Evolutionary conservation across 2,888 invertebrate species (phyloP).

Genomic region (Entomobrya multifasciata): DNA sequence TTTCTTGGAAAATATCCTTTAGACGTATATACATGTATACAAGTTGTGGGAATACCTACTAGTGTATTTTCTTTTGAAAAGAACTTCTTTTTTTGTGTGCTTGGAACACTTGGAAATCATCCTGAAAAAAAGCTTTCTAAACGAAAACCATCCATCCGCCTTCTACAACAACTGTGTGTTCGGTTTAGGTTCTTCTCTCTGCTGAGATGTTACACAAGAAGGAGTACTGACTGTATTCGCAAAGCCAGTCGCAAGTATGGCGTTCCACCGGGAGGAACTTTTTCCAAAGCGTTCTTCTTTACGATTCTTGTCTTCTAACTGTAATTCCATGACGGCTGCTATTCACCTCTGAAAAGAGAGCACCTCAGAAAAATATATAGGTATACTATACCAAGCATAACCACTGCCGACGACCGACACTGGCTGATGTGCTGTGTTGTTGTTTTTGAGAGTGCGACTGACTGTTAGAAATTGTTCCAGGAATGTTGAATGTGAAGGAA

Average conservation of each 20-base stretch:
- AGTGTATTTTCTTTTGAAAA: background rate
- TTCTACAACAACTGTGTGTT: background rate
- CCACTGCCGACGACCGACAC: too few species aligned
- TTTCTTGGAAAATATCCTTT: constrained; percentile 10
- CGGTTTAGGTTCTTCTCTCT: background rate
- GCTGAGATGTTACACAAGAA: constrained; percentile 1
- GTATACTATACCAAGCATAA: too few species aligned
- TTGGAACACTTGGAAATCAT: constrained; percentile 7
- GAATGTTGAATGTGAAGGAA: too few species aligned
- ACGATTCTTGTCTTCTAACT: background rate
- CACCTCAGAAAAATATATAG: background rate
- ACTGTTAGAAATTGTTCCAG: too few species aligned
- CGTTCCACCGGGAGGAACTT: constrained; percentile 73
- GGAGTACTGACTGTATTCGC: constrained; percentile 33
- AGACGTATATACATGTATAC: background rate
- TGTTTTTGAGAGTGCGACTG: too few species aligned
- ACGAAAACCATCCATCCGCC: background rate
- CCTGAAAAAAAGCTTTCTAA: too few species aligned
- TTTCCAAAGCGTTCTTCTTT: constrained; percentile 10
- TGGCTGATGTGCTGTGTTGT: too few species aligned
- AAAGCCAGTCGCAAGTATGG: constrained; percentile 71
- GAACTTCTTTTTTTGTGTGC: too few species aligned
- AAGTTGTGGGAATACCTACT: background rate
- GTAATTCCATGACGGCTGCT: background rate
- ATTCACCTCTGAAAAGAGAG: too few species aligned